Evolutionary conservation across 2,113 vertebrate genomes (phyloP).

Genomic region (Bujurquina vittata): DNA sequence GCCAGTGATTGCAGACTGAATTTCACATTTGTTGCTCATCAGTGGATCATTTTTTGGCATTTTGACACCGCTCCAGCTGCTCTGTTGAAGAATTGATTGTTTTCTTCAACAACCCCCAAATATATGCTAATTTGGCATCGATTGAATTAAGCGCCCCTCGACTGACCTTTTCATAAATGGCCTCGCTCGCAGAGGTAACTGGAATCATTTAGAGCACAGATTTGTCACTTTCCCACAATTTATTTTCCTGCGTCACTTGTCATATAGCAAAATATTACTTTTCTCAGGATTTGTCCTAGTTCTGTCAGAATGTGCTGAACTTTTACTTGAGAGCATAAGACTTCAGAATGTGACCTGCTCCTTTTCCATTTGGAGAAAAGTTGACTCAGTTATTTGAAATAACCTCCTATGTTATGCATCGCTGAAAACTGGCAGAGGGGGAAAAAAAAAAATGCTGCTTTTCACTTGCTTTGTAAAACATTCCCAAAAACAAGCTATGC

Average conservation of each 20-base stretch:
- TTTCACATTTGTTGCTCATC: slow-evolving; percentile 51
- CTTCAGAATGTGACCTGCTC: slow-evolving; percentile 33
- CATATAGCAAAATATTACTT: slow-evolving; percentile 14
- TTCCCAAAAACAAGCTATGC: background rate
- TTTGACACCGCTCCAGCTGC: slow-evolving; percentile 28
- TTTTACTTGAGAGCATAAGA: slow-evolving; percentile 33
- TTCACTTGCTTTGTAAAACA: slow-evolving; percentile 24
- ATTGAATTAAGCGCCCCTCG: slow-evolving; percentile 31
- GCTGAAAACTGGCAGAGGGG: slow-evolving; percentile 18
- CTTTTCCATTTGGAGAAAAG: slow-evolving; percentile 26
- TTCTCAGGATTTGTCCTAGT: slow-evolving; percentile 37
- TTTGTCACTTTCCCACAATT: slow-evolving; percentile 6
- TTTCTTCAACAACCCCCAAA: slow-evolving; percentile 37
- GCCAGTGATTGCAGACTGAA: slow-evolving; percentile 27
- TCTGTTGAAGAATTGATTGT: slow-evolving; percentile 31
- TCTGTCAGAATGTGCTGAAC: slow-evolving; percentile 53
- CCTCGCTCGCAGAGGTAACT: slow-evolving; percentile 17
- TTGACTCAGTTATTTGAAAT: slow-evolving; percentile 20
- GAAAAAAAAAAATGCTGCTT: slow-evolving; percentile 12
- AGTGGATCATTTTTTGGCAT: slow-evolving; percentile 29
- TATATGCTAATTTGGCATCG: slow-evolving; percentile 50
- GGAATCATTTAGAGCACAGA: slow-evolving; percentile 19
- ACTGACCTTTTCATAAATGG: slow-evolving; percentile 51
- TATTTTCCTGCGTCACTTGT: slow-evolving; percentile 6
- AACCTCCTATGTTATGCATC: slow-evolving; percentile 21